phyloP scores from a whole-genome alignment of 2,797 vertebrate species.

The Protonibea diacanthus region DNA sequence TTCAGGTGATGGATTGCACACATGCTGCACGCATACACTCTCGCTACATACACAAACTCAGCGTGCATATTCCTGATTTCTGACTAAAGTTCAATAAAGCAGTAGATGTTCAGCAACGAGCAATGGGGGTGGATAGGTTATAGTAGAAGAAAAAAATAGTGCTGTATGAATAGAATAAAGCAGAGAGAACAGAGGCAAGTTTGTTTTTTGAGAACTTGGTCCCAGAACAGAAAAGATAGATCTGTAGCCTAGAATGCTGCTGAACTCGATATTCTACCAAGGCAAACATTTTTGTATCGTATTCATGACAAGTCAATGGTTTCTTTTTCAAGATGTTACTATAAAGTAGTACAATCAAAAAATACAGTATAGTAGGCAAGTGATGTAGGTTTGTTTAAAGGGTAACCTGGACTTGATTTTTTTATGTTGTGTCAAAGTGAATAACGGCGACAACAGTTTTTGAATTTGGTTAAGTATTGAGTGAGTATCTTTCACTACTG shows the following conservation, averaged over 20 bases:
- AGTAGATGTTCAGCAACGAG: slow-evolving; percentile 14
- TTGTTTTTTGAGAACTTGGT: not conserved
- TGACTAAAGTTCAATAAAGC: slow-evolving; percentile 3
- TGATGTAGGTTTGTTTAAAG: too few relatives aligned
- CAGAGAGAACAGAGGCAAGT: not conserved
- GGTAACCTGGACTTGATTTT: too few relatives aligned
- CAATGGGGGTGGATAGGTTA: not conserved
- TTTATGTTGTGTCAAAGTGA: too few relatives aligned
- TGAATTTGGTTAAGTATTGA: too few relatives aligned
- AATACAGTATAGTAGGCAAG: too few relatives aligned
- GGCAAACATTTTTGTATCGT: too few relatives aligned
- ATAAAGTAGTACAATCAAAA: not conserved
- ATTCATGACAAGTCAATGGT: not conserved
- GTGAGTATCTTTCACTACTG: too few relatives aligned
- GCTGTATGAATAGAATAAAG: not conserved
- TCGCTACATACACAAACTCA: not conserved
- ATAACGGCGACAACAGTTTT: too few relatives aligned
- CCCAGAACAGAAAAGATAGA: too few relatives aligned
- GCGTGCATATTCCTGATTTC: not conserved
- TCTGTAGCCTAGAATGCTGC: too few relatives aligned
- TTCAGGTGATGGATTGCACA: slow-evolving; percentile 21
- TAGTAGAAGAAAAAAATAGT: not conserved
- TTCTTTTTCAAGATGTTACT: not conserved
- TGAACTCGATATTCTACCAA: too few relatives aligned
- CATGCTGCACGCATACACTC: not conserved